Conservation (phyloP, 1,140 invertebrate species). For the Galleria mellonella region DNA sequence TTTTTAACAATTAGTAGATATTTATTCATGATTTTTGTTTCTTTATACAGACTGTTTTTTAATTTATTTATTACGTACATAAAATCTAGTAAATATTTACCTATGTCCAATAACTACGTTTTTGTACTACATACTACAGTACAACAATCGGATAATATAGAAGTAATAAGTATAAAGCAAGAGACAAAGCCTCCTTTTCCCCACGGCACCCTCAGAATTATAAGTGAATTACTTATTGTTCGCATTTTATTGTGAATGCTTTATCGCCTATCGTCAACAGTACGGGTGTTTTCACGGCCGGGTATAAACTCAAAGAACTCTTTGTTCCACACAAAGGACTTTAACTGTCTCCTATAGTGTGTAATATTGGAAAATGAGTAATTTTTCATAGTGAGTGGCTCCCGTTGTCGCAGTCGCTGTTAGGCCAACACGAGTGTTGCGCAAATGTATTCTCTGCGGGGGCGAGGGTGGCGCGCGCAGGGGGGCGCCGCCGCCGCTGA, state of each 20-base stretch:
- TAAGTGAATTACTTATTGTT: constrained; percentile 50
- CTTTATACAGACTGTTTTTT: too few species aligned
- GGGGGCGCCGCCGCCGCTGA: constrained; percentile 48
- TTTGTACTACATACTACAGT: neutral
- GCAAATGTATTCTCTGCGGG: constrained; percentile 70
- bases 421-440: constrained; percentile 63
- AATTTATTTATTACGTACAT: too few species aligned
- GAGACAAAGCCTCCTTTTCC: constrained; percentile 30
- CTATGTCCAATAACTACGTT: too few species aligned
- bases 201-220: constrained; percentile 40
- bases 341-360: constrained; percentile 14
- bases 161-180: constrained; percentile 5
- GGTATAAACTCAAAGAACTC: constrained; percentile 12
- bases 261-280: constrained; percentile 18
- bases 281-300: constrained; percentile 1
- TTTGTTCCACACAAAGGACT: constrained; percentile 30
- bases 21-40: too few species aligned
- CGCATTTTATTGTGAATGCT: constrained; percentile 25
- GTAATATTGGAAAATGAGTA: constrained; percentile 51
- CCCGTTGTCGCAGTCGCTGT: constrained; percentile 63
- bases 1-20: too few species aligned
- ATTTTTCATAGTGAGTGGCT: constrained; percentile 58
- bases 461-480: constrained; percentile 36
- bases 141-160: constrained; percentile 1
- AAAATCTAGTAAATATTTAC: too few species aligned